Evolutionary conservation across 2,113 vertebrate genomes (phyloP), one percentile per base, ranked within the genome.

Genomic region (Vulpes vulpes): DNA sequence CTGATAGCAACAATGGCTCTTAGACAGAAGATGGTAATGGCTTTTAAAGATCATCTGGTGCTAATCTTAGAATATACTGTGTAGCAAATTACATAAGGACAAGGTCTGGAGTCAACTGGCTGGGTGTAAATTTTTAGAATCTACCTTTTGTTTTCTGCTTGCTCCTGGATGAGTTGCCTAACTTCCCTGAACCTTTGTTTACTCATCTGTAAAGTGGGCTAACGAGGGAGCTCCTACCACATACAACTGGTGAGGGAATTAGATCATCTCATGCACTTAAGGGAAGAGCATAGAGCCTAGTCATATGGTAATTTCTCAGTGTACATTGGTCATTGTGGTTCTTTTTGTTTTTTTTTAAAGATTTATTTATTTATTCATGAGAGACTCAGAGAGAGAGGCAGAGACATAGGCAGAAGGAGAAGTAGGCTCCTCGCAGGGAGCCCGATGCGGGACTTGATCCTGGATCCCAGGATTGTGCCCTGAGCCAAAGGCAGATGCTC

Each of bases 221-320:
- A 11, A 53, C 11, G 3, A 25, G 17, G 23, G 10, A 8, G 7
- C 8, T 10, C 57, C 51, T 69, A 22, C 5, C 81, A 64, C 1
- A 10, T 0, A 19, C 32, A 73, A 23, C 16, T 16, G 5, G 4
- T 11, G 67, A 32, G 17, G 35, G 76, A 49, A 43, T 59, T 12
- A 62, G 51, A 51, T 17, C 11, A 49, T 81, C 1, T 0, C 53
- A 27, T 2, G 30, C n/a, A 30, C 3, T 0, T 4, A 12, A 49
- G 38, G 25, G n/a, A 62, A 43, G 0, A 53, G 60, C 38, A 11
- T 17, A 22, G 53, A 92, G 49, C 17, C 81, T 3, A 10, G 32
- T 16, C 49, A 94, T 27, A 25, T 0, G 7, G 32, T 15, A 27
- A 17, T 32, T 17, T 27, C 30, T 59, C 74, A 51, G 1, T 0